These are phyloP conservation scores for Tetranychus truncatus DNA, from an alignment of 2,888 invertebrate genomes.

Conservation along the genomic window DNA sequence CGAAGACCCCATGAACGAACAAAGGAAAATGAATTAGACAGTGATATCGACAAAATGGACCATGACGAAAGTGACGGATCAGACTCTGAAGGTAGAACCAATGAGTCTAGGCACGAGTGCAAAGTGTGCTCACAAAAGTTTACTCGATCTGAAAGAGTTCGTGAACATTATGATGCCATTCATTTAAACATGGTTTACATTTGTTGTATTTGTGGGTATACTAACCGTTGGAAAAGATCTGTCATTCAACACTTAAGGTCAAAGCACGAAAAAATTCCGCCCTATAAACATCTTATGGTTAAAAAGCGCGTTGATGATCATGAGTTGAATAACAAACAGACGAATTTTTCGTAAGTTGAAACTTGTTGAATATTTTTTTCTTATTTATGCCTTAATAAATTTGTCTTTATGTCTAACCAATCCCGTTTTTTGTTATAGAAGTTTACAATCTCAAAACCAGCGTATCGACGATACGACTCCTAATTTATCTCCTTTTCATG, in stretches of 20 bases:
- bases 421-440: neutral
- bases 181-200: slow-evolving; percentile 6
- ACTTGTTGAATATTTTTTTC: neutral
- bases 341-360: neutral
- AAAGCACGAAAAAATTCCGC: slow-evolving; percentile 1
- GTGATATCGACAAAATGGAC: neutral
- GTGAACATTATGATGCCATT: slow-evolving; percentile 9
- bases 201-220: slow-evolving; percentile 5
- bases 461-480: neutral
- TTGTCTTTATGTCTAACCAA: neutral
- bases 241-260: slow-evolving; percentile 8
- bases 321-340: neutral
- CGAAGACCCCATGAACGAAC: neutral
- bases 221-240: slow-evolving; percentile 10
- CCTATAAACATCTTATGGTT: neutral
- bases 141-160: slow-evolving; percentile 2
- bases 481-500: neutral
- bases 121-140: slow-evolving; percentile 9
- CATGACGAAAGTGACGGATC: slow-evolving; percentile 5
- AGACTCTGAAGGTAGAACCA: neutral
- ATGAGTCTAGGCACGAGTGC: neutral
- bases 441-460: neutral
- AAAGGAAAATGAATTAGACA: neutral
- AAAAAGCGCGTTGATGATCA: neutral
- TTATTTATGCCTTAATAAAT: neutral